These are phyloP conservation scores for Coremacera marginata DNA, from an alignment of 2,888 invertebrate genomes.

Conservation along the genomic window DNA sequence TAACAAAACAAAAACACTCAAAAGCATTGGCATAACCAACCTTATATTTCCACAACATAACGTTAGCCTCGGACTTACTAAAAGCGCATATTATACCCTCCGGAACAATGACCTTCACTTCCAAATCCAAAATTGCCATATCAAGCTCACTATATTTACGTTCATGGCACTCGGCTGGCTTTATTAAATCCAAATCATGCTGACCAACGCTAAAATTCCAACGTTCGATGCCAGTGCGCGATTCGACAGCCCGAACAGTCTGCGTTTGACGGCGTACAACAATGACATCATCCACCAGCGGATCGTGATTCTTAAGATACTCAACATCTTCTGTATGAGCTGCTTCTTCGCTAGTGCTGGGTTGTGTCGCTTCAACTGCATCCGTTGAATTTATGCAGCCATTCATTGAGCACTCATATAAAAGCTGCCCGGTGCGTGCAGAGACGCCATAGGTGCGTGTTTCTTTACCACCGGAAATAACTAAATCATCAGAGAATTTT, in stretches of 20 bases:
- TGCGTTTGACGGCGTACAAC: conserved; percentile 86
- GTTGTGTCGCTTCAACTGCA: conserved; percentile 54
- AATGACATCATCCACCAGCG: conserved; percentile 73
- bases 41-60: conserved; percentile 81
- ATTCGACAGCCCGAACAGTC: conserved; percentile 91
- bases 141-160: conserved; percentile 60
- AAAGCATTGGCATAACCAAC: conserved; percentile 67
- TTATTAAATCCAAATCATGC: conserved; percentile 80
- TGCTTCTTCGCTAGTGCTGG: conserved; percentile 46
- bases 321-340: conserved; percentile 39
- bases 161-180: conserved; percentile 71
- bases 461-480: conserved; percentile 91
- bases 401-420: conserved; percentile 83
- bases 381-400: conserved; percentile 81
- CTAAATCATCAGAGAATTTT: conserved; percentile 86
- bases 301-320: conserved; percentile 59
- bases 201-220: conserved; percentile 98
- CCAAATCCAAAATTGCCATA: conserved; percentile 69
- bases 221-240: conserved; percentile 85
- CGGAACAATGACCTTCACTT: conserved; percentile 77
- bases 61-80: conserved; percentile 72
- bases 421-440: conserved; percentile 76
- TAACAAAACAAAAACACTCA: neutral
- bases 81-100: conserved; percentile 80
- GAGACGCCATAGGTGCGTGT: conserved; percentile 89